These are phyloP conservation scores for Riparia riparia DNA, from an alignment of 2,113 vertebrate species.

Conservation along the genomic window DNA sequence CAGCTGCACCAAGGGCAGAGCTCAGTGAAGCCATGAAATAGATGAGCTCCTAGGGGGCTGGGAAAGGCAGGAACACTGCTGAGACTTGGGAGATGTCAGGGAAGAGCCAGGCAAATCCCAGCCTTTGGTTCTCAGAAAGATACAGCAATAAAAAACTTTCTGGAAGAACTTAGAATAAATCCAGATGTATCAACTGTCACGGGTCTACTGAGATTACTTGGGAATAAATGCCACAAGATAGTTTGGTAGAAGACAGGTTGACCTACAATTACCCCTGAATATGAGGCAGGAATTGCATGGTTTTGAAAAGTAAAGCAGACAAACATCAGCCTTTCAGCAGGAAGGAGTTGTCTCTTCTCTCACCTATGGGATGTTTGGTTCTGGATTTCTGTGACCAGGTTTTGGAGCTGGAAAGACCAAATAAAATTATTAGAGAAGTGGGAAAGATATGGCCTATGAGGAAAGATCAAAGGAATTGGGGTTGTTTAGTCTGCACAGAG, in stretches of 20 bases:
- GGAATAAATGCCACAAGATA: background rate
- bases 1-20: background rate
- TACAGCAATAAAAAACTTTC: background rate
- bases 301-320: background rate
- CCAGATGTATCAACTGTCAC: background rate
- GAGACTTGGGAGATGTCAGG: background rate
- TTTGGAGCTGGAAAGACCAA: background rate
- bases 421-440: background rate
- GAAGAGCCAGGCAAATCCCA: background rate
- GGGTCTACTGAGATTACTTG: background rate
- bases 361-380: background rate
- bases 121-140: background rate
- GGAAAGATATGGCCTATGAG: background rate
- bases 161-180: background rate
- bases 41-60: background rate
- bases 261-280: background rate
- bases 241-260: background rate
- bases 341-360: background rate
- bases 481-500: background rate
- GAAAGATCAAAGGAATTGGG: background rate
- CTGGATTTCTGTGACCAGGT: background rate
- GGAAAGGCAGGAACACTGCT: background rate
- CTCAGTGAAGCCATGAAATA: background rate
- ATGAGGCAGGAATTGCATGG: background rate
- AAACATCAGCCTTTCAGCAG: background rate